Percentiles rank a stretch among this genome's conserved stretches.
Evolutionary conservation across 1,140 invertebrate species (phyloP).

Genomic region (Ceratosolen solmsi): DNA sequence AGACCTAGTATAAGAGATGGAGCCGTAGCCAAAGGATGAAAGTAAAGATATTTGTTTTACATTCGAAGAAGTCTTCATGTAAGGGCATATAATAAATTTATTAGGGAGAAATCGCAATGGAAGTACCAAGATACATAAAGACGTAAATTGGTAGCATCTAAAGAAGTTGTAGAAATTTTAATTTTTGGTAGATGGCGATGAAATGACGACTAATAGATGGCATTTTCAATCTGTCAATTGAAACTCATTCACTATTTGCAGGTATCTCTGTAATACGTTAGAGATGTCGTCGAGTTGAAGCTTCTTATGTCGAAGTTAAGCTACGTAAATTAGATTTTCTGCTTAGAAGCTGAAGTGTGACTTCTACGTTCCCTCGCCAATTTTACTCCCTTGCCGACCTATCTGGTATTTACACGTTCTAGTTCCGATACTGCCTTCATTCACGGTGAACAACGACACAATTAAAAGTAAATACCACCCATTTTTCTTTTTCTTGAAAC

Average conservation of each 20-base stretch:
- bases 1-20: background rate
- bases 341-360: slow-evolving; percentile 22
- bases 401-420: background rate
- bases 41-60: slow-evolving; percentile 16
- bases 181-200: background rate
- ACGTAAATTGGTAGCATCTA: background rate
- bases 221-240: background rate
- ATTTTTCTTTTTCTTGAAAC: no score
- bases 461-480: no score
- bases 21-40: background rate
- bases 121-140: background rate
- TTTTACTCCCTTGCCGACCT: no score
- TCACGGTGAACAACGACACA: no score
- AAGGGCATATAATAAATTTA: background rate
- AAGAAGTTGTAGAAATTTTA: background rate
- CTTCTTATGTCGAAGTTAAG: slow-evolving; percentile 8
- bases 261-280: background rate
- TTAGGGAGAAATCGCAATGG: background rate
- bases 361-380: background rate
- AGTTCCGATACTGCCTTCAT: background rate
- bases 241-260: no score
- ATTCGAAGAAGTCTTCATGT: background rate
- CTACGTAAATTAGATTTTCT: slow-evolving; percentile 16
- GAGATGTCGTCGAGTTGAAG: background rate
- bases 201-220: background rate